A percentile compares a stretch with the other conserved stretches of the same genome.
Conservation (phyloP, 2,888 invertebrate species). For the Pterobdella sp. region DNA sequence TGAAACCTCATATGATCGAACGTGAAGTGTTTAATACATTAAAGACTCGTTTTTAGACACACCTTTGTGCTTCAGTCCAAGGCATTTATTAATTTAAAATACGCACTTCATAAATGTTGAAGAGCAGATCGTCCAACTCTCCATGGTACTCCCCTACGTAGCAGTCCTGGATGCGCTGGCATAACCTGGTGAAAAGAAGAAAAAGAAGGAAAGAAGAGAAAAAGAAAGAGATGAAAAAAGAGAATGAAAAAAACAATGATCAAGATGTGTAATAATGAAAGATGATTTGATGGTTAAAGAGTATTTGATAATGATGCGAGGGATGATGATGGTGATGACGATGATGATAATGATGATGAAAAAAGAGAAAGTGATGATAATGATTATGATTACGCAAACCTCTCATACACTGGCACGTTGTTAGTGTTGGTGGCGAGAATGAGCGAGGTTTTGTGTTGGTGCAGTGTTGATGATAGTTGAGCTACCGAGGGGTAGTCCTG, state of each 20-base stretch:
- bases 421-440: constrained; percentile 90
- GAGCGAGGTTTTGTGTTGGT: constrained; percentile 86
- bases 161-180: background rate
- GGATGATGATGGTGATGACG: background rate
- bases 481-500: constrained; percentile 93
- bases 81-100: too few species aligned
- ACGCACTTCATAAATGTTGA: background rate
- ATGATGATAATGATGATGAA: too few species aligned
- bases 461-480: constrained; percentile 74
- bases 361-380: background rate
- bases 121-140: background rate
- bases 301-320: background rate
- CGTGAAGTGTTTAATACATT: too few species aligned
- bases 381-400: background rate
- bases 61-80: too few species aligned
- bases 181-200: background rate
- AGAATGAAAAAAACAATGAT: constrained; percentile 44
- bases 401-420: constrained; percentile 61
- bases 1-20: too few species aligned
- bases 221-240: background rate
- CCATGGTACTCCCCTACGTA: background rate
- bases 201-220: background rate
- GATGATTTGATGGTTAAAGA: background rate
- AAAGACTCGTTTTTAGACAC: too few species aligned
- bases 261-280: background rate